Percentiles rank a stretch among this genome's conserved stretches.
These are phyloP conservation scores for Apamea anceps DNA, from an alignment of 2,888 invertebrate species.

Conservation along the genomic window DNA sequence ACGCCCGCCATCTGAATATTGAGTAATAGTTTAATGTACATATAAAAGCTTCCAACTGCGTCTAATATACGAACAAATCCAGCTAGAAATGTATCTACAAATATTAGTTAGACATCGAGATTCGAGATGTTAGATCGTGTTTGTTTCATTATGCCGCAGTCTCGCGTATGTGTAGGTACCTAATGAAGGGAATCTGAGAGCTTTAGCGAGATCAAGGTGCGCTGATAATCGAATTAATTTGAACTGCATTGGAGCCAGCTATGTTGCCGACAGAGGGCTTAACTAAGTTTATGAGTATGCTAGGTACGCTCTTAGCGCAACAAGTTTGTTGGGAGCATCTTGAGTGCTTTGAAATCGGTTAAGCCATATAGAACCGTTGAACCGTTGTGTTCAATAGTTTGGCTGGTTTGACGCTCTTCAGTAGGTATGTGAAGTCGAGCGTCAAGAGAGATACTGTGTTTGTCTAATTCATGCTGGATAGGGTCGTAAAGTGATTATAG, in stretches of 20 bases:
- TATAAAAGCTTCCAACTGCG: conserved; percentile 59
- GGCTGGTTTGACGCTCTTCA: conserved; percentile 74
- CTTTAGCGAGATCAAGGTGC: conserved; percentile 87
- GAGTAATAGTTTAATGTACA: conserved; percentile 77
- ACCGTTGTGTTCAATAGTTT: conserved; percentile 74
- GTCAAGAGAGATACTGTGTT: conserved; percentile 50
- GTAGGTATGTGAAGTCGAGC: conserved; percentile 48
- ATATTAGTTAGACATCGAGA: conserved; percentile 61
- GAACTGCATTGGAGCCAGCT: conserved; percentile 84
- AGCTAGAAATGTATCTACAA: conserved; percentile 54
- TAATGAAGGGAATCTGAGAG: conserved; percentile 85
- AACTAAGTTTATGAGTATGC: conserved; percentile 89
- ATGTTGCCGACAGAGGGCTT: conserved; percentile 85
- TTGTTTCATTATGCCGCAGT: conserved; percentile 76
- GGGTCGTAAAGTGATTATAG: conserved; percentile 79
- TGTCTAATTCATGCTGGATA: conserved; percentile 67
- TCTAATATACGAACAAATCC: conserved; percentile 39
- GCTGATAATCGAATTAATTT: conserved; percentile 89
- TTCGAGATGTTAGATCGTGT: conserved; percentile 68
- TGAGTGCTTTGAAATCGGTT: conserved; percentile 88
- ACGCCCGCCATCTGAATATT: conserved; percentile 80
- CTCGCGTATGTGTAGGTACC: conserved; percentile 69
- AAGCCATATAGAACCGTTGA: conserved; percentile 78
- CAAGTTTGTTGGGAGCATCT: conserved; percentile 88
- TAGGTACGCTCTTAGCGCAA: conserved; percentile 87